Evolutionary conservation across 2,797 vertebrate species (phyloP), one percentile per base, ranked within the genome.

Genomic region (Trachurus trachurus): DNA sequence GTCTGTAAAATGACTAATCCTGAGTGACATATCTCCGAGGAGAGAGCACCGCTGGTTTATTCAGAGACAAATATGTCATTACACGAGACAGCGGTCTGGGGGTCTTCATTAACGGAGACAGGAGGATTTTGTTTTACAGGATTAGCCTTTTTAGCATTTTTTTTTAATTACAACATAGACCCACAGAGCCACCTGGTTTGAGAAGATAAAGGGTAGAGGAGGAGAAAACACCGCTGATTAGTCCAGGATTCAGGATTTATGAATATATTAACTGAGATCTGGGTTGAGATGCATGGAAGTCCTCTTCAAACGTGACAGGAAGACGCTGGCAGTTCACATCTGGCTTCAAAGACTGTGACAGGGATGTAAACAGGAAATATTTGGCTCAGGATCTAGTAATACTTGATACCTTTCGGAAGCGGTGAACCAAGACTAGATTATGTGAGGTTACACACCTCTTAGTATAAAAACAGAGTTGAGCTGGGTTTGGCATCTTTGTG

Each of bases 141-240:
- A 93, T 94, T 92, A 90, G 26, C 52, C 45, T 34, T 93, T 95
- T 95, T 94, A 52, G 93, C 94, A 95, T 95, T 40, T 40, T 91
- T 92, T 95, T 93, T 87, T 93, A 94, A 94, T 95, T 93, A 95
- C 83, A 67, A 77, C 74, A 39, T 47, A 81, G 74, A 87, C 75
- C 66, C 84, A 91, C 84, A 87, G 89, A 90, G 85, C 90, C 93
- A 93, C 92, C 93, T 94, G 94, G 87, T 91, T 91, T 45, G 61
- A 71, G 72, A 83, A 90, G 93, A 94, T 95, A 94, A 93, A 93
- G 83, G 68, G 42, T 5, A 57, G 10, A 61, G 65, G 60, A 66
- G 61, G 78, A 59, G 81, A 81, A 84, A 79, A 80, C 75, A 59
- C 72, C 67, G 63, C 68, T 74, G 70, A 84, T 90, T 84, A 78